phyloP scores from a whole-genome alignment of 2,113 vertebrate species.

The Brachyhypopomus occidentalis region DNA sequence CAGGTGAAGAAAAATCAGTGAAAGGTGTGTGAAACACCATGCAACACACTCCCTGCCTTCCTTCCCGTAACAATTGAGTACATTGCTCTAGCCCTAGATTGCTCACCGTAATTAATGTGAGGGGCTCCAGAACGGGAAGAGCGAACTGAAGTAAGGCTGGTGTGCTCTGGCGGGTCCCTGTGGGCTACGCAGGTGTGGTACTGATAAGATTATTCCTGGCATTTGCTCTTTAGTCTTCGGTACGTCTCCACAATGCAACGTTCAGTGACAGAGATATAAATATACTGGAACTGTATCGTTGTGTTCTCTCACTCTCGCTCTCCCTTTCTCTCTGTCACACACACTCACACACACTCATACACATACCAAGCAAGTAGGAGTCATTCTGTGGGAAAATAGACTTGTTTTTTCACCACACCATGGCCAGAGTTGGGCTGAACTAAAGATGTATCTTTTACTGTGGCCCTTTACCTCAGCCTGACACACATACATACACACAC shows the following conservation, averaged over 20 bases:
- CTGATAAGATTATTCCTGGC: slow-evolving; percentile 61
- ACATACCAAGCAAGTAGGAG: slow-evolving; percentile 25
- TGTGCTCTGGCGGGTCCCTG: slow-evolving; percentile 48
- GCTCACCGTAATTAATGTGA: slow-evolving; percentile 66
- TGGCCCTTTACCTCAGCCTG: slow-evolving; percentile 22
- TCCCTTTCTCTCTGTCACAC: slow-evolving; percentile 19
- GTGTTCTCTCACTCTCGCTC: slow-evolving; percentile 33
- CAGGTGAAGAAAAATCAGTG: too few species aligned
- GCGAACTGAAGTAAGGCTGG: slow-evolving; percentile 48
- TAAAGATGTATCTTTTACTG: slow-evolving; percentile 39
- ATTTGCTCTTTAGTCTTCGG: slow-evolving; percentile 48
- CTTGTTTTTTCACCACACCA: slow-evolving; percentile 19
- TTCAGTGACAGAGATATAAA: slow-evolving; percentile 57
- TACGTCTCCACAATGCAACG: slow-evolving; percentile 43
- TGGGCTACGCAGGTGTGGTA: slow-evolving; percentile 66
- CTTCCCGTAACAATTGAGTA: slow-evolving; percentile 52
- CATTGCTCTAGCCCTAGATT: slow-evolving; percentile 59
- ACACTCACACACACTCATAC: slow-evolving; percentile 27
- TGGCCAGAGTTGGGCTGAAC: slow-evolving; percentile 19
- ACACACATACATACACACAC: slow-evolving; percentile 16
- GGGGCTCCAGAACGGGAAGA: slow-evolving; percentile 37
- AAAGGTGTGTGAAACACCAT: neutral
- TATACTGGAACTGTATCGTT: slow-evolving; percentile 34
- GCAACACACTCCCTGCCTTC: neutral
- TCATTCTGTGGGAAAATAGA: slow-evolving; percentile 33